phyloP scores from a whole-genome alignment of 2,797 vertebrate species.

The Micrastur ruficollis region DNA sequence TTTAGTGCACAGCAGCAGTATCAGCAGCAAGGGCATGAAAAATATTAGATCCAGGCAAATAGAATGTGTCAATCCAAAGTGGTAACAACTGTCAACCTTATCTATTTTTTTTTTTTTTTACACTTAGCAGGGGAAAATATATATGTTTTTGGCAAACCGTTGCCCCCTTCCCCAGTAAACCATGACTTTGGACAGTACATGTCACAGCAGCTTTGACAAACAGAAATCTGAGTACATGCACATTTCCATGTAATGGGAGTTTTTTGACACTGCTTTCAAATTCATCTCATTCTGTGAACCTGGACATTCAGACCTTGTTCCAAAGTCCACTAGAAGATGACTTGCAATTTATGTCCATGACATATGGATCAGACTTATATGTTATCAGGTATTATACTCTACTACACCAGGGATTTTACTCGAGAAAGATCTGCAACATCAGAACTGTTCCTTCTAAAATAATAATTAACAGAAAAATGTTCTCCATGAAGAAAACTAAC shows the following conservation, averaged over 20 bases:
- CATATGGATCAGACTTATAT: background rate
- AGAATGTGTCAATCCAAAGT: constrained; percentile 1
- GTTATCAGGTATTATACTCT: background rate
- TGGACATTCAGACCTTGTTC: background rate
- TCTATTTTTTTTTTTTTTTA: background rate
- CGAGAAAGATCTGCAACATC: background rate
- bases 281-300: background rate
- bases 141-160: background rate
- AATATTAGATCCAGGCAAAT: constrained; percentile 10
- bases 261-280: background rate
- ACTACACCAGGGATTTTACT: background rate
- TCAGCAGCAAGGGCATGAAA: constrained; percentile 1
- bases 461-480: background rate
- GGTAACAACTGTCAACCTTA: background rate
- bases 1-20: constrained; percentile 11
- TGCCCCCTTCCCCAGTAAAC: background rate
- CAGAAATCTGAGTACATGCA: background rate
- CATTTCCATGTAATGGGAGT: background rate
- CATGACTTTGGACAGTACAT: background rate
- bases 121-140: background rate
- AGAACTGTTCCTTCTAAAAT: background rate
- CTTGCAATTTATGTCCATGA: background rate
- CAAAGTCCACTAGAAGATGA: background rate
- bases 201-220: background rate
- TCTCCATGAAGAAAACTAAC: background rate